These are phyloP conservation scores for Digitonthophagus gazella DNA, from an alignment of 2,888 invertebrate genomes.

Conservation along the genomic window DNA sequence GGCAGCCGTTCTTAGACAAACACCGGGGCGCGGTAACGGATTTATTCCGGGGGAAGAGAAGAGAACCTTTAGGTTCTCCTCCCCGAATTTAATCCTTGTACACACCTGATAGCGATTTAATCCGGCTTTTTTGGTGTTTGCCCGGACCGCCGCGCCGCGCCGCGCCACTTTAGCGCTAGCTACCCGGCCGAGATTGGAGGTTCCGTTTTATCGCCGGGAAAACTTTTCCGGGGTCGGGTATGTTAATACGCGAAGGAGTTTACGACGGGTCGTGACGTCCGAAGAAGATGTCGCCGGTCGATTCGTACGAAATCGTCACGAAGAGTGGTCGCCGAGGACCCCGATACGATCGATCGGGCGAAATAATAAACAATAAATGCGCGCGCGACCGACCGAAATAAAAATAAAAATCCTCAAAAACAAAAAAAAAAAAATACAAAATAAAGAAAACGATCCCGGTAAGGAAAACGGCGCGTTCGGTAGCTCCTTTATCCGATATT, in stretches of 20 bases:
- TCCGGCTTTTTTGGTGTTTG: slow-evolving; percentile 33
- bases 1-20: slow-evolving; percentile 46
- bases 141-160: too few relatives aligned
- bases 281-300: neutral
- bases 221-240: too few relatives aligned
- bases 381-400: neutral
- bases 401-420: neutral
- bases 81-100: slow-evolving; percentile 36
- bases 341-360: neutral
- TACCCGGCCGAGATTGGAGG: slow-evolving; percentile 29
- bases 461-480: neutral
- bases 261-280: neutral
- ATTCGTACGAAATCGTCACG: neutral
- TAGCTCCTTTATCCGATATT: slow-evolving; percentile 42
- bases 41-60: slow-evolving; percentile 44
- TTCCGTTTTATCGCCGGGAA: slow-evolving; percentile 4
- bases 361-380: neutral
- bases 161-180: too few relatives aligned
- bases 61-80: slow-evolving; percentile 23
- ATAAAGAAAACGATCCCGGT: neutral
- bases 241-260: neutral
- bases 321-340: neutral
- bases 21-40: slow-evolving; percentile 45
- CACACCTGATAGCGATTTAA: slow-evolving; percentile 40
- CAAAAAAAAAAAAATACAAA: neutral